Base-by-base conservation (phyloP, 2,888 invertebrate genomes). In the Nyleta sp. region DNA sequence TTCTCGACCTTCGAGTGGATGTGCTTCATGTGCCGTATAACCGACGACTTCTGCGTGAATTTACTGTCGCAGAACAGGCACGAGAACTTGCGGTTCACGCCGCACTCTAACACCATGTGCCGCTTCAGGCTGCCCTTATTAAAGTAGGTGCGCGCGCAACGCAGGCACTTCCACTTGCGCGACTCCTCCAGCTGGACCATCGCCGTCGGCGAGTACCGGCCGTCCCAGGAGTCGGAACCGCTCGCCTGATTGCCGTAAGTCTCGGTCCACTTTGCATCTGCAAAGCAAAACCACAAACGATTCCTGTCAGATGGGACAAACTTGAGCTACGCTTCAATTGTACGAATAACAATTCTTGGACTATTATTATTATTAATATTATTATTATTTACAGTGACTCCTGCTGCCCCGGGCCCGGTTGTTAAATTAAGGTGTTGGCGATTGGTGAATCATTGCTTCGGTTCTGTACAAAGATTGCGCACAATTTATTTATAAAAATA, bases 51-150 rank as follows among this genome's bases (percentile, higher is more conserved):
- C 40, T 87, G 87, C 1, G 86, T 86, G 20, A 87, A 88, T 62
- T 79, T 84, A 7, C 74, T 80, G 15, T 83, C 80, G 73, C 88
- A 89, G 52, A 87, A 84, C 22, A 86, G 67, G 52, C 89, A 89
- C 57, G 74, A 81, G 68, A 95, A 95, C 91, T 94, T 93, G 73
- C 94, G 93, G 82, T 93, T 93, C 57, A 93, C 93, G 78, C 93
- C 93, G 89, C 95, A 95, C 89, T 95, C 95, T 86, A 94, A 94
- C 84, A 94, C 94, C 85, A 94, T 92, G 88, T 96, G 96, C 2
- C 87, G 85, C 40, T 78, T 85, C 53, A 90, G 78, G 42, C 87
- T 89, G 33, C 85, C 84, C 78, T 86, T 86, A 78, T 84, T 86
- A 50, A 85, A 85, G 80, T 90, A 90, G 8, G 84, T 82, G 59